Evolutionary conservation across 35 echinoderm and acorn worm species (phyloP), one percentile per base, ranked within the genome.

Genomic region (Stichopus chloronotus): DNA sequence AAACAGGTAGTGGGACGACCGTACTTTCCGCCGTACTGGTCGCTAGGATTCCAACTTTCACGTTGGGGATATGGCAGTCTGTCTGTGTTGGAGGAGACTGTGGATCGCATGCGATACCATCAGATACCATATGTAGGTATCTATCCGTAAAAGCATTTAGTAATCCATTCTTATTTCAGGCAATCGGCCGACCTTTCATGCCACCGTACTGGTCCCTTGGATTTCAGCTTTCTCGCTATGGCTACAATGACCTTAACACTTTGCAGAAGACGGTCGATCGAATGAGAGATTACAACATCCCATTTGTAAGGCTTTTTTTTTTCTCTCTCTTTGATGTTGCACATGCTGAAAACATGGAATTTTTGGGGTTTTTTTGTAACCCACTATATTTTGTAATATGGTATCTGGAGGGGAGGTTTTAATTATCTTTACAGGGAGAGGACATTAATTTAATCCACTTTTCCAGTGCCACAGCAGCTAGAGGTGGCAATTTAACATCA

Each of bases 181-280:
- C 97, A 69, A 90, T 98, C 25, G 97, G 97, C 19, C 56, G 95
- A 90, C 90, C 97, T 55, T 94, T 84, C 58, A 76, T 98, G 80
- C 97, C 97, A 68, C 95, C 97, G 25, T 98, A 98, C 53, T 98
- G 97, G 97, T 92, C 95, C 9, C 91, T 98, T 5, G 97, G 97
- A 13, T 98, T 96, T 79, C 97, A 98, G 76, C 92, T 98, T 12
- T 98, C 93, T 93, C 95, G 97, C 78, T 98, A 98, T 93, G 97
- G 97, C 74, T 98, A 98, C 93, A 89, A 94, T 53, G 91, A 68
- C 76, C 52, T 98, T 24, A 58, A 69, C 9, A 94, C 87, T 13
- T 80, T 98, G 11, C 90, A 96, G 58, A 76, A 85, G 4, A 96
- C 95, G 9, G 97, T 98, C 7, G 83, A 86, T 19, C 91, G 95